These are phyloP conservation scores for rat (Rattus norvegicus) DNA, from an alignment of 2,113 vertebrate species.

Conservation along the genomic window DNA sequence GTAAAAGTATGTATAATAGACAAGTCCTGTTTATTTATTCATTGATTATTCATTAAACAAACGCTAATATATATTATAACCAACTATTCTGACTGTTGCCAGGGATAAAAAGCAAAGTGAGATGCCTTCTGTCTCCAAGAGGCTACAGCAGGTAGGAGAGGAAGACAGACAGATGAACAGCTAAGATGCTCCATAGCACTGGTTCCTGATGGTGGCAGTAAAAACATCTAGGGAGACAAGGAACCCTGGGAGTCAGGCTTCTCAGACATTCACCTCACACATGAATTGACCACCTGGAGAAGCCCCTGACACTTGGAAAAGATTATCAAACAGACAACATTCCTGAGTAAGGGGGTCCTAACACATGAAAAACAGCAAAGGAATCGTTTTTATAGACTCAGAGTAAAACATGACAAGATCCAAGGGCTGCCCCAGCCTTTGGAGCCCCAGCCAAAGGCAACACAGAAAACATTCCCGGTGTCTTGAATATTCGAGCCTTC, in stretches of 20 bases:
- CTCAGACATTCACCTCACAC: neutral
- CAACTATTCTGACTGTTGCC: neutral
- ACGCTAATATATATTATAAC: neutral
- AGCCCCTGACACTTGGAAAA: neutral
- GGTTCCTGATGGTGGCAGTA: neutral
- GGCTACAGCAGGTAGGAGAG: neutral
- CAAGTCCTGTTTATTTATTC: neutral
- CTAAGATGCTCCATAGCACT: rapidly evolving
- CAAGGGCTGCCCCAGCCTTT: neutral
- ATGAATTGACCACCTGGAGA: neutral
- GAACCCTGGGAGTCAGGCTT: neutral
- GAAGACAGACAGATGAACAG: neutral
- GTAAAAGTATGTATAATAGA: neutral
- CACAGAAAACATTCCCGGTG: neutral
- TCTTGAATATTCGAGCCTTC: neutral
- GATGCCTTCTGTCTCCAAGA: neutral
- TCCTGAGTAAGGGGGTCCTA: neutral
- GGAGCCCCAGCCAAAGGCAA: neutral
- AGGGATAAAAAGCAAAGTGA: neutral
- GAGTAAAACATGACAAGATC: neutral
- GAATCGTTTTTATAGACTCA: neutral
- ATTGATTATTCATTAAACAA: conserved; percentile 28
- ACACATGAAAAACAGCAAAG: neutral
- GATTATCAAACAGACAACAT: neutral
- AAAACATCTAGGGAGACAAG: neutral